phyloP scores from a whole-genome alignment of 2,888 invertebrate species.

The Glyphotaelius pellucidus region DNA sequence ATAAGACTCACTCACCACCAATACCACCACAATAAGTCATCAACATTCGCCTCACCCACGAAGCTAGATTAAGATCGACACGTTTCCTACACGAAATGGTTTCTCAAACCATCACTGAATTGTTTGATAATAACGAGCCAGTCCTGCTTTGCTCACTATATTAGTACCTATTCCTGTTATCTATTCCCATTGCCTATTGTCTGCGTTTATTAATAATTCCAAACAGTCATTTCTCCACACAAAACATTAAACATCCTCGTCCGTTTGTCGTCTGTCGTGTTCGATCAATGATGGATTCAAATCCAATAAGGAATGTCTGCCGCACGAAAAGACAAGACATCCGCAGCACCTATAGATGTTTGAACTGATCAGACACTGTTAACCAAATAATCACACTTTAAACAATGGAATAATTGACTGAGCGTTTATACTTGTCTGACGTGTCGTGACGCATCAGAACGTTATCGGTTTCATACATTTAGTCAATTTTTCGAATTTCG shows the following conservation, averaged over 20 bases:
- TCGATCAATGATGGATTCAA: neutral
- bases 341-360: too few relatives aligned
- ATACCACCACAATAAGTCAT: neutral
- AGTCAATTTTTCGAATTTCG: too few relatives aligned
- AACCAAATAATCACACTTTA: neutral
- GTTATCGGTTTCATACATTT: too few relatives aligned
- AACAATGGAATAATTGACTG: neutral
- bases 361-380: neutral
- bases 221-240: neutral
- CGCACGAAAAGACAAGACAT: neutral
- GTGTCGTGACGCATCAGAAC: too few relatives aligned
- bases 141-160: neutral
- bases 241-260: neutral
- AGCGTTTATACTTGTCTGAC: too few relatives aligned
- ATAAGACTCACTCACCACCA: neutral
- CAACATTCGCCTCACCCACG: neutral
- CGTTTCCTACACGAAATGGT: neutral
- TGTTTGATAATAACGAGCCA: neutral
- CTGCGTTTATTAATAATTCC: neutral
- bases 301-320: neutral
- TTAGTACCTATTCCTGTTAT: neutral
- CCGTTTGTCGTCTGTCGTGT: neutral
- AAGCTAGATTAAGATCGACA: neutral
- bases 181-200: neutral
- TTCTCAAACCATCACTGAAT: neutral